These are phyloP conservation scores for Stenchaetothrips biformis DNA, from an alignment of 2,888 invertebrate species.

Conservation along the genomic window DNA sequence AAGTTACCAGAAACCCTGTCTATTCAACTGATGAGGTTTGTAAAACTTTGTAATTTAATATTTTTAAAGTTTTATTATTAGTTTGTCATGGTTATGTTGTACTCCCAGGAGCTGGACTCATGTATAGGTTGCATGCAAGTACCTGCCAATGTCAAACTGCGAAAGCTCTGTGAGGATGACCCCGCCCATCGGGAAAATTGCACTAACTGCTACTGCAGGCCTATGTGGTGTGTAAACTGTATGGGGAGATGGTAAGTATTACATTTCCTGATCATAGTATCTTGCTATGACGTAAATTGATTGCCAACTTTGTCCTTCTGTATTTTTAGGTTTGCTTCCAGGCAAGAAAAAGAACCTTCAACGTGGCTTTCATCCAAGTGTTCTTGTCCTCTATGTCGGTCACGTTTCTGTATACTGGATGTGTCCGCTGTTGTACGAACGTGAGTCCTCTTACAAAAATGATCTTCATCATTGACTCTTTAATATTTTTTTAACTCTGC, in stretches of 20 bases:
- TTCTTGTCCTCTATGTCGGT: slow-evolving; percentile 83
- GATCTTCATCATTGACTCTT: background rate
- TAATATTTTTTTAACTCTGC: background rate
- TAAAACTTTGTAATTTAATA: slow-evolving; percentile 35
- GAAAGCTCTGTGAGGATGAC: slow-evolving; percentile 59
- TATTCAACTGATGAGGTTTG: slow-evolving; percentile 54
- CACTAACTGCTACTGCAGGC: slow-evolving; percentile 65
- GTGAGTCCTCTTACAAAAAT: background rate
- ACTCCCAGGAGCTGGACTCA: slow-evolving; percentile 63
- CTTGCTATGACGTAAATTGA: background rate
- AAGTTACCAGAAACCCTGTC: slow-evolving; percentile 63
- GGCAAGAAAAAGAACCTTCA: slow-evolving; percentile 66
- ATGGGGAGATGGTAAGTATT: slow-evolving; percentile 66
- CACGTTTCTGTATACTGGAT: slow-evolving; percentile 79
- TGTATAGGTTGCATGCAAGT: slow-evolving; percentile 88
- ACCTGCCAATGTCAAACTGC: slow-evolving; percentile 71
- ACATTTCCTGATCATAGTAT: slow-evolving; percentile 24
- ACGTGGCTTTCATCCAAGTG: slow-evolving; percentile 78
- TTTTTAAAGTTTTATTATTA: too few relatives aligned
- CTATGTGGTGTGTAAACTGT: slow-evolving; percentile 86
- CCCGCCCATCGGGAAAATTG: slow-evolving; percentile 42
- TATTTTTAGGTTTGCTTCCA: slow-evolving; percentile 67
- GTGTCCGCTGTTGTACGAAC: slow-evolving; percentile 46
- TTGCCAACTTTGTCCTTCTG: slow-evolving; percentile 30
- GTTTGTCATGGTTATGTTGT: slow-evolving; percentile 33